phyloP scores from a whole-genome alignment of 2,113 vertebrate species.

The Aleadryas rufinucha region DNA sequence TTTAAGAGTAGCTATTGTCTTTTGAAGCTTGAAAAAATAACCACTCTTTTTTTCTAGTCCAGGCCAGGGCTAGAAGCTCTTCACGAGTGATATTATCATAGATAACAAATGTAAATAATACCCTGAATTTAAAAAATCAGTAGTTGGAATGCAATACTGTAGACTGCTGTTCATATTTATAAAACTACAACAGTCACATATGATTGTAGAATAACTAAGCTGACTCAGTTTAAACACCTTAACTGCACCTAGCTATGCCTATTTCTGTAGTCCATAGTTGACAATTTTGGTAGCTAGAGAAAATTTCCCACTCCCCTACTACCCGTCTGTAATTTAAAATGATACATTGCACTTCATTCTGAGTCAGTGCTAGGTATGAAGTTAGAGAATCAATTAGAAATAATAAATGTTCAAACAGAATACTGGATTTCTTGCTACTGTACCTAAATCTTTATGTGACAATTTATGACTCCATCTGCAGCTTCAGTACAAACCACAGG shows the following conservation, averaged over 20 bases:
- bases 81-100: background rate
- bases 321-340: background rate
- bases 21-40: background rate
- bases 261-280: rapidly evolving
- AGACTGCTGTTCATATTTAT: background rate
- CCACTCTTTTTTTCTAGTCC: background rate
- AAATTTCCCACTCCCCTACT: background rate
- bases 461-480: background rate
- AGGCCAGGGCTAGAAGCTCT: background rate
- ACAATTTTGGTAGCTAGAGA: background rate
- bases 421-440: background rate
- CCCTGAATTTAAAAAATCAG: background rate
- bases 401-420: background rate
- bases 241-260: background rate
- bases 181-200: background rate
- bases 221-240: background rate
- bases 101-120: background rate
- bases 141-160: background rate
- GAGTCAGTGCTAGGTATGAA: background rate
- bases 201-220: background rate
- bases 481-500: background rate
- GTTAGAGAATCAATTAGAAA: background rate
- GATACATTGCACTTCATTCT: background rate
- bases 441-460: background rate
- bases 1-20: background rate